Conservation (phyloP, 2,113 vertebrate species). For the Scalopus aquaticus region DNA sequence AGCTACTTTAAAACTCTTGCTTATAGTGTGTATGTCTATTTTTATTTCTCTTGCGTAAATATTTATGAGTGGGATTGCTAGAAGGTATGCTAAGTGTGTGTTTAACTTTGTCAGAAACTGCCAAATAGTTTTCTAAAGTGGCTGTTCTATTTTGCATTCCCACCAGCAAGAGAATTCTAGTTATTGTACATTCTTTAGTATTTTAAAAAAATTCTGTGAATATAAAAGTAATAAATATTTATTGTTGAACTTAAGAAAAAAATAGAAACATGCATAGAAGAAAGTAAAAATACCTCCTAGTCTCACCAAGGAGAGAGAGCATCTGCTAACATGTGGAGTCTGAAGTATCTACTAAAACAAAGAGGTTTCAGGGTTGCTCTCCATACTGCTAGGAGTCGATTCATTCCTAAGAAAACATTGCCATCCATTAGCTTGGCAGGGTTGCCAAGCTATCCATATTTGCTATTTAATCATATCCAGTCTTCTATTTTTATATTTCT, state of each 20-base stretch:
- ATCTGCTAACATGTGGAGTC: background rate
- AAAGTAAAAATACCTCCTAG: background rate
- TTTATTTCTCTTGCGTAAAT: background rate
- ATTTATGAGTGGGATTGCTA: background rate
- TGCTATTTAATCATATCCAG: background rate
- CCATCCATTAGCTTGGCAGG: background rate
- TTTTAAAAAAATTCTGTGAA: constrained; percentile 1
- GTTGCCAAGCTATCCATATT: background rate
- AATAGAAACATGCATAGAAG: background rate
- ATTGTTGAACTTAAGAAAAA: background rate
- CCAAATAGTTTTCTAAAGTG: background rate
- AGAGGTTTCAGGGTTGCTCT: background rate
- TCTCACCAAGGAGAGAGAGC: background rate
- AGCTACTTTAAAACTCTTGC: background rate
- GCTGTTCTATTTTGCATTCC: background rate
- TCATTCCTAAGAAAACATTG: background rate
- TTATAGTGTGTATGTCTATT: background rate
- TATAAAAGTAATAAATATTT: constrained; percentile 13
- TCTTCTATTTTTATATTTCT: constrained; percentile 44
- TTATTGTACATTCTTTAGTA: background rate
- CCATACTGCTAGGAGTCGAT: background rate
- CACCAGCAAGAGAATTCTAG: background rate
- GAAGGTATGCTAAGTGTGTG: background rate
- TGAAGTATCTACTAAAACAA: background rate
- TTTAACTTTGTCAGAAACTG: background rate